phyloP scores from a whole-genome alignment of 2,797 vertebrate genomes.

The Chaetodon trifasciatus region DNA sequence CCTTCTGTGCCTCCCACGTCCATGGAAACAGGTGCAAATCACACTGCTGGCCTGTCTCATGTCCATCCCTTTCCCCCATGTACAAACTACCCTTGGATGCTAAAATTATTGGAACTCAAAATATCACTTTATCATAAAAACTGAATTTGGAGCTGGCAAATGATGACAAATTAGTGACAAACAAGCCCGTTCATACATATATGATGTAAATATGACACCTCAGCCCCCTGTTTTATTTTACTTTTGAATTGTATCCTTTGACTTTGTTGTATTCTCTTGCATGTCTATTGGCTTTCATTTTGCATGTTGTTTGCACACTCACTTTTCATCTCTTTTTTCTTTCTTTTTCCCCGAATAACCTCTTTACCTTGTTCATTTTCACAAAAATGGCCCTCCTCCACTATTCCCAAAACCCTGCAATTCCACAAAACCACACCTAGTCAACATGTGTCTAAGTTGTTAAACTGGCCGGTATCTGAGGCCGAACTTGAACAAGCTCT shows the following conservation, averaged over 20 bases:
- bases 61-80: not conserved
- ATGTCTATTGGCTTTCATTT: slow-evolving; percentile 13
- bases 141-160: not conserved
- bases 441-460: slow-evolving; percentile 88
- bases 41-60: not conserved
- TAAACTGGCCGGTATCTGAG: slow-evolving; percentile 89
- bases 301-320: slow-evolving; percentile 47
- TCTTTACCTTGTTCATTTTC: slow-evolving; percentile 34
- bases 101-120: not conserved
- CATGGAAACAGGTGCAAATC: slow-evolving; percentile 95
- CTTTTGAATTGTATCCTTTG: not conserved
- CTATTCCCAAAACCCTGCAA: slow-evolving; percentile 8
- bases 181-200: not conserved
- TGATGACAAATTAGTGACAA: not conserved
- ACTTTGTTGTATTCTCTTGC: not conserved
- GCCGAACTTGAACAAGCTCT: slow-evolving; percentile 85
- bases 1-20: slow-evolving; percentile 98
- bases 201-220: not conserved
- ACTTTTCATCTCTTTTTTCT: slow-evolving; percentile 41
- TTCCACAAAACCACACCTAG: slow-evolving; percentile 79
- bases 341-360: slow-evolving; percentile 19
- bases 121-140: not conserved
- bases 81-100: not conserved
- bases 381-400: not conserved
- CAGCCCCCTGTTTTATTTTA: not conserved